Percentiles rank a stretch among this genome's conserved stretches.
These are phyloP conservation scores for Ichneumoninae sp. DNA, from an alignment of 2,888 invertebrate genomes.

Conservation along the genomic window DNA sequence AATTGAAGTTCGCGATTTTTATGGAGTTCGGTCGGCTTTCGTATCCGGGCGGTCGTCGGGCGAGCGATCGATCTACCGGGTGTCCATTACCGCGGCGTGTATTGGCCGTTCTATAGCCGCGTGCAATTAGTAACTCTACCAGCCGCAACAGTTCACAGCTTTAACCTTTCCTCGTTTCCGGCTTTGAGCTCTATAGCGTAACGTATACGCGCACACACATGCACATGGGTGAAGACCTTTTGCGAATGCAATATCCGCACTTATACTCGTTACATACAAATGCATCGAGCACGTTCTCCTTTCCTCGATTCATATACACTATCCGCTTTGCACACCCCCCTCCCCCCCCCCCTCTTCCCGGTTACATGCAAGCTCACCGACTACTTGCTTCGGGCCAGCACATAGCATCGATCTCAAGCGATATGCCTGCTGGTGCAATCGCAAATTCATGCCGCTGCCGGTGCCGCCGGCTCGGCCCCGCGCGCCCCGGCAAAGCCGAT, in stretches of 20 bases:
- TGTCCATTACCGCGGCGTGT: constrained; percentile 54
- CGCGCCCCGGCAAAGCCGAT: constrained; percentile 51
- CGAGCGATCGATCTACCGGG: constrained; percentile 71
- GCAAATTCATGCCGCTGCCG: constrained; percentile 37
- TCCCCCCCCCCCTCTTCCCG: not conserved
- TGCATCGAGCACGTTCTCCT: constrained; percentile 56
- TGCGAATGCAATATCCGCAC: constrained; percentile 16
- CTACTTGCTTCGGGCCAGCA: constrained; percentile 34
- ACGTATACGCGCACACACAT: not conserved
- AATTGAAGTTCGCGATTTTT: not conserved
- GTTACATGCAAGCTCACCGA: constrained; percentile 47
- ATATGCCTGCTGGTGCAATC: constrained; percentile 44
- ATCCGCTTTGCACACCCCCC: not conserved
- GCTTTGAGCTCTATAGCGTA: constrained; percentile 3
- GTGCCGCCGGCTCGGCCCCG: constrained; percentile 37
- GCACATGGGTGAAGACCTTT: constrained; percentile 29
- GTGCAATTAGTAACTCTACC: constrained; percentile 42
- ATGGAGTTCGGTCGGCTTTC: not conserved
- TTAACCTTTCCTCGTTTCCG: constrained; percentile 49
- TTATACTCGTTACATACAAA: constrained; percentile 29
- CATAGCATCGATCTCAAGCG: constrained; percentile 58
- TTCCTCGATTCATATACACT: constrained; percentile 45
- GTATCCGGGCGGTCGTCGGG: not conserved
- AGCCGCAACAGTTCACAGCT: constrained; percentile 34
- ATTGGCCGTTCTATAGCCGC: not conserved